Conservation (phyloP, 2,888 invertebrate genomes). For the Cremastobaeus sp. region DNA sequence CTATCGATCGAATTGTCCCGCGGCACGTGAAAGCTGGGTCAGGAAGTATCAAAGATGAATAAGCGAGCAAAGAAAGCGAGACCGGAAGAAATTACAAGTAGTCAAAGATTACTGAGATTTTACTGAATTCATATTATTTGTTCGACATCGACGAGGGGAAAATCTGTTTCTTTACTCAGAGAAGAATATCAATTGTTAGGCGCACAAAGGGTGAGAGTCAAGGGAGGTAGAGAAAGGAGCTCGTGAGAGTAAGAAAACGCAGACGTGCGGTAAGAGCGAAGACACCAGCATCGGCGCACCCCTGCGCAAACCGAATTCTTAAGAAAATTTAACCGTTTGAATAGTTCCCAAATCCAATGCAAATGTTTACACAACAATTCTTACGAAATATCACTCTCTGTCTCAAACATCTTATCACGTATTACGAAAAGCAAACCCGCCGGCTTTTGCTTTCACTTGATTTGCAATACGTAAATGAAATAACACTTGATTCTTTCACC, state of each 20-base stretch:
- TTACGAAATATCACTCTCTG: conserved; percentile 66
- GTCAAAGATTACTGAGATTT: conserved; percentile 69
- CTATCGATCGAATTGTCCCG: conserved; percentile 53
- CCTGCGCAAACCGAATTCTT: conserved; percentile 78
- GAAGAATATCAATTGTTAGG: conserved; percentile 79
- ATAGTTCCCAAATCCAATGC: conserved; percentile 79
- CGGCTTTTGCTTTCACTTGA: conserved; percentile 48
- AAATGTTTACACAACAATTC: conserved; percentile 78
- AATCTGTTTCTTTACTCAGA: conserved; percentile 77
- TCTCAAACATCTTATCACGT: conserved; percentile 33
- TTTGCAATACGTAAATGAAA: conserved; percentile 27
- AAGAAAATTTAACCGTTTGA: conserved; percentile 79
- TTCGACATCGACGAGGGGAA: conserved; percentile 75
- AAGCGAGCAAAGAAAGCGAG: conserved; percentile 52
- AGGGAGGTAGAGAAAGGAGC: conserved; percentile 62
- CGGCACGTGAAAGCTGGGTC: conserved; percentile 53
- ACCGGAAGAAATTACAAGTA: conserved; percentile 57
- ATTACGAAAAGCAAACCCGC: conserved; percentile 22
- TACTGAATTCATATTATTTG: conserved; percentile 74
- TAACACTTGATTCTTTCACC: conserved; percentile 42
- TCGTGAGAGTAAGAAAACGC: conserved; percentile 63
- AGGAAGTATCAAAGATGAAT: conserved; percentile 55
- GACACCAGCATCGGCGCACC: conserved; percentile 59
- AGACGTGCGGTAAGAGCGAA: conserved; percentile 56
- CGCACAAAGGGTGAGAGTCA: conserved; percentile 75